A percentile compares a stretch with the other conserved stretches of the same genome.
These are phyloP conservation scores for Actinia tenebrosa DNA, from an alignment of 64 coral and sea anemone genomes.

Conservation along the genomic window DNA sequence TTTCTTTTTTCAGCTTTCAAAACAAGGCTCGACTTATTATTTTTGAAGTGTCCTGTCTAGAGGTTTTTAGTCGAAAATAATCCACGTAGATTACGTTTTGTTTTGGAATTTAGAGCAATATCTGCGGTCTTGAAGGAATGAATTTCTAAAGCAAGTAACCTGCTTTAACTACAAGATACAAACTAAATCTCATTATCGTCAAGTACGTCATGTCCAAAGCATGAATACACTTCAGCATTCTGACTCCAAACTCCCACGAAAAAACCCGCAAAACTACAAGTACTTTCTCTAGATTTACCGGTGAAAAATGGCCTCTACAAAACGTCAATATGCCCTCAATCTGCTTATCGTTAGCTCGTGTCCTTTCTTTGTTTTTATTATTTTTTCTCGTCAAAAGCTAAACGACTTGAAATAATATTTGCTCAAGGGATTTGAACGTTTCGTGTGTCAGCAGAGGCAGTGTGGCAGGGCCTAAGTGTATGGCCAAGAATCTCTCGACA, in stretches of 20 bases:
- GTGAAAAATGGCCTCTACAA: conserved; percentile 4
- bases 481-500: background rate
- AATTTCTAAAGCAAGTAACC: background rate
- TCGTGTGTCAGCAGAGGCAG: background rate
- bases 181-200: background rate
- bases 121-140: background rate
- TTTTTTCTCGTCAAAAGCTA: background rate
- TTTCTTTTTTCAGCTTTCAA: background rate
- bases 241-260: background rate
- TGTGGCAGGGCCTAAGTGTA: background rate
- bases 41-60: background rate
- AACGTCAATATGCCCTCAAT: background rate
- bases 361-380: background rate
- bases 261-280: background rate
- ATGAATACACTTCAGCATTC: background rate
- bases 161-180: background rate
- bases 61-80: background rate
- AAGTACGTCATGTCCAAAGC: background rate
- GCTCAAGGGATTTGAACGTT: background rate
- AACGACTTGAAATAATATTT: conserved; percentile 15
- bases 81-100: background rate
- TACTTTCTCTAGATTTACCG: conserved; percentile 3
- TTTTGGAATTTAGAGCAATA: background rate
- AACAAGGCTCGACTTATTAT: background rate
- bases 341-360: conserved; percentile 4